Evolutionary conservation across 2,797 vertebrate species (phyloP), one percentile per base, ranked within the genome.

Genomic region (Numenius phaeopus): DNA sequence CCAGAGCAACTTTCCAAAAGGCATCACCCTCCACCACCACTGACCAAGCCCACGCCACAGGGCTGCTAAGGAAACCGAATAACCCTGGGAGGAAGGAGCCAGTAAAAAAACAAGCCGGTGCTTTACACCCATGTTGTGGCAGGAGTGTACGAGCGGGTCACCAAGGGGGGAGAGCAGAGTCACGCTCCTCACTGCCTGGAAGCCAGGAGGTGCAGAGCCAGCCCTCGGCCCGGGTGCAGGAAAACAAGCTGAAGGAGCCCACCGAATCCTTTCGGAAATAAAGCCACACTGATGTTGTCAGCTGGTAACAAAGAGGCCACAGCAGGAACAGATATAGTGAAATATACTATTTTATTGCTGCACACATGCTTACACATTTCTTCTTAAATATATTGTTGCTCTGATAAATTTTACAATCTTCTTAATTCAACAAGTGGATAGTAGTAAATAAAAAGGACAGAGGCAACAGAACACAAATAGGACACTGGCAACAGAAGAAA

Each of bases 341-440:
- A 97, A 95, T 97, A 97, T 72, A 98, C 75, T 91, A 66, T 96
- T 98, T 98, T 98, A 98, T 98, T 98, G 94, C 94, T 97, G 96
- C 96, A 94, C 92, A 81, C 87, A 96, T 94, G 92, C 94, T 76
- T 85, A 76, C 90, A 93, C 44, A 32, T 95, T 97, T 97, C 85
- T 93, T 94, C 94, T 96, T 97, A 97, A 97, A 97, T 96, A 96
- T 94, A 95, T 73, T 29, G 75, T 87, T 14, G 34, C 82, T 97
- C 92, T 94, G 87, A 83, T 91, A 95, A 93, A 95, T 89, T 97
- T 96, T 94, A 97, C 90, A 96, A 57, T 97, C 91, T 88, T 57
- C 72, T 95, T 94, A 90, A 81, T 90, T 92, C 65, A 84, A 64
- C 73, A 93, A 76, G 91, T 92, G 92, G 55, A 79, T 88, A 87